Evolutionary conservation across 2,888 invertebrate species (phyloP).

Genomic region (Acrocera orbiculus): DNA sequence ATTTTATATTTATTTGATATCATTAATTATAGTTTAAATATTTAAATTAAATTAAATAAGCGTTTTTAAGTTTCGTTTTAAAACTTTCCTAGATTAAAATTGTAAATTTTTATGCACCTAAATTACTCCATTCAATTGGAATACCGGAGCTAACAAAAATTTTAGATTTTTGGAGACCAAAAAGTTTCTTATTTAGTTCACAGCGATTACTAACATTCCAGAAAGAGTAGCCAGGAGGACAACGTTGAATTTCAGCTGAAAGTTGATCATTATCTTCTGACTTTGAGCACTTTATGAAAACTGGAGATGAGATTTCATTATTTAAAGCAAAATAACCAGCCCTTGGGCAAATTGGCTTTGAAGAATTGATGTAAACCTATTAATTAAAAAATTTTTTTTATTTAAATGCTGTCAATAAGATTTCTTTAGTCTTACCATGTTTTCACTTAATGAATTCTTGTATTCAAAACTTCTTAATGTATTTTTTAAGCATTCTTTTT

Average conservation of each 20-base stretch:
- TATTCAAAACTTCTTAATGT: background rate
- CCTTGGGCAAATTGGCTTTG: constrained; percentile 41
- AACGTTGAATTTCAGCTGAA: constrained; percentile 54
- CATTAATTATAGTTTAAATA: too few species aligned
- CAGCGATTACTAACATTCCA: constrained; percentile 64
- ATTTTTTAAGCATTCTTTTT: constrained; percentile 14
- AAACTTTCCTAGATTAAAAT: too few species aligned
- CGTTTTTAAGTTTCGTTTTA: too few species aligned
- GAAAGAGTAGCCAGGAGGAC: constrained; percentile 57
- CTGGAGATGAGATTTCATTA: constrained; percentile 46
- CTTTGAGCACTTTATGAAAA: constrained; percentile 53
- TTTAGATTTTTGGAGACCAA: constrained; percentile 34
- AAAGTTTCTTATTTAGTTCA: constrained; percentile 43
- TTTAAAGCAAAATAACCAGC: constrained; percentile 54
- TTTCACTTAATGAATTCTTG: background rate
- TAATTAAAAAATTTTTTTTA: constrained; percentile 22
- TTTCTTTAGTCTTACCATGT: constrained; percentile 4
- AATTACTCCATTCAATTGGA: constrained; percentile 28
- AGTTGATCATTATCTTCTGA: constrained; percentile 33
- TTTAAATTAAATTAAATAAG: too few species aligned
- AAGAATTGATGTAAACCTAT: constrained; percentile 44
- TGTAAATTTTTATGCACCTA: too few species aligned
- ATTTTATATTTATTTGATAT: too few species aligned
- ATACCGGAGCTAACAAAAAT: constrained; percentile 17
- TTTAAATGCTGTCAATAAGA: too few species aligned